Percentiles rank a stretch among this genome's conserved stretches.
These are phyloP conservation scores for Halisarca cf. caerulea DNA, from an alignment of 37 sponge, comb jelly and placozoan species.

Conservation along the genomic window DNA sequence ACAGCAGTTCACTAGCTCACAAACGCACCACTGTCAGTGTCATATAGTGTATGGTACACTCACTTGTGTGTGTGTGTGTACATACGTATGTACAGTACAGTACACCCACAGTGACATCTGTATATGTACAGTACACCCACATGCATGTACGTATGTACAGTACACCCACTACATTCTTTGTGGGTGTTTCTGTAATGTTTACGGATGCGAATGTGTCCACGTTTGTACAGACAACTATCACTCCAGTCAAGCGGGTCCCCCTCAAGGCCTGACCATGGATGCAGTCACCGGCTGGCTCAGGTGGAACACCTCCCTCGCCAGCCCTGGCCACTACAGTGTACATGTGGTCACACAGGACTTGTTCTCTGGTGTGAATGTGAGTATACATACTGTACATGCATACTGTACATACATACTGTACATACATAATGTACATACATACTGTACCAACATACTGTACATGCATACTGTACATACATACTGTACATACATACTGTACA, in stretches of 20 bases:
- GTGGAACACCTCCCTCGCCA: constrained; percentile 57
- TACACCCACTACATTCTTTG: neutral
- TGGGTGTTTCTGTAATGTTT: neutral
- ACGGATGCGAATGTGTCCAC: neutral
- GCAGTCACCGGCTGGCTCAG: constrained; percentile 64
- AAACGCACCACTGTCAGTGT: no score
- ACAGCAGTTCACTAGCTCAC: no score
- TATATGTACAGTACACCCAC: neutral
- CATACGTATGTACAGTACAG: no score
- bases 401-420: no score
- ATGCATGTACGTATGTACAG: neutral
- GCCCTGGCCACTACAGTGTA: constrained; percentile 72
- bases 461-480: neutral
- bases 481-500: no score
- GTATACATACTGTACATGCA: no score
- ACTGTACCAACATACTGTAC: neutral
- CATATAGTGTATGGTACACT: no score
- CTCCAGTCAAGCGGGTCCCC: constrained; percentile 65
- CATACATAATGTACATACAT: neutral
- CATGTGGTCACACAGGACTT: constrained; percentile 51
- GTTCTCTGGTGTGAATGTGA: constrained; percentile 51
- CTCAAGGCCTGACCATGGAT: constrained; percentile 59
- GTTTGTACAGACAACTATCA: constrained; percentile 50
- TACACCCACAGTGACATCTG: no score
- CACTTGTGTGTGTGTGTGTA: no score